Conservation (phyloP, 2,113 vertebrate species). For the Siniperca knerii region DNA sequence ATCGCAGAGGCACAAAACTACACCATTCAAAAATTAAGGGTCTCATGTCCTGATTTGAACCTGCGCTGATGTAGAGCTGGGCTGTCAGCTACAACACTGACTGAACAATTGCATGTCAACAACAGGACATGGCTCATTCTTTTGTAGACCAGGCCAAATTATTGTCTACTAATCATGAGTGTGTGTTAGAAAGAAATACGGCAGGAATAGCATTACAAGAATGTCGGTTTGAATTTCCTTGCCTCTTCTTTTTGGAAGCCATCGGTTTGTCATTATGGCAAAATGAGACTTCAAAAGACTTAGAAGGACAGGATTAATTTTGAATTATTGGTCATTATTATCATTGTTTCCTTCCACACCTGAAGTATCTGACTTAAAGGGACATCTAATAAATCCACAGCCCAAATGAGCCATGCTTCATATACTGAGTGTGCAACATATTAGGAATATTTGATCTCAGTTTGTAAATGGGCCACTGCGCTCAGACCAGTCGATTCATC, state of each 20-base stretch:
- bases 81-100: conserved; percentile 17
- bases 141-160: conserved; percentile 42
- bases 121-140: conserved; percentile 60
- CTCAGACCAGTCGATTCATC: conserved; percentile 12
- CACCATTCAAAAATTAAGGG: neutral
- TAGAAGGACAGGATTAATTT: neutral
- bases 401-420: neutral
- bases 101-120: conserved; percentile 48
- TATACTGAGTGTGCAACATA: neutral
- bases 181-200: conserved; percentile 40
- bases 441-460: conserved; percentile 11
- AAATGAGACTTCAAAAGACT: conserved; percentile 26
- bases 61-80: neutral
- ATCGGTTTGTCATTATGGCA: conserved; percentile 8
- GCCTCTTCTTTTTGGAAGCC: conserved; percentile 21
- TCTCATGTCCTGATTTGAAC: conserved; percentile 22
- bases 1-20: neutral
- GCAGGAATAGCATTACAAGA: conserved; percentile 34
- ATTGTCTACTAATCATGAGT: conserved; percentile 32
- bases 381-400: neutral
- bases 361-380: neutral
- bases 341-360: neutral
- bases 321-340: neutral
- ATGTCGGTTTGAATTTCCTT: conserved; percentile 41
- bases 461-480: neutral